Evolutionary conservation across 2,797 vertebrate genomes (phyloP), one percentile per base, ranked within the genome.

Genomic region (Epinephelus malabaricus): DNA sequence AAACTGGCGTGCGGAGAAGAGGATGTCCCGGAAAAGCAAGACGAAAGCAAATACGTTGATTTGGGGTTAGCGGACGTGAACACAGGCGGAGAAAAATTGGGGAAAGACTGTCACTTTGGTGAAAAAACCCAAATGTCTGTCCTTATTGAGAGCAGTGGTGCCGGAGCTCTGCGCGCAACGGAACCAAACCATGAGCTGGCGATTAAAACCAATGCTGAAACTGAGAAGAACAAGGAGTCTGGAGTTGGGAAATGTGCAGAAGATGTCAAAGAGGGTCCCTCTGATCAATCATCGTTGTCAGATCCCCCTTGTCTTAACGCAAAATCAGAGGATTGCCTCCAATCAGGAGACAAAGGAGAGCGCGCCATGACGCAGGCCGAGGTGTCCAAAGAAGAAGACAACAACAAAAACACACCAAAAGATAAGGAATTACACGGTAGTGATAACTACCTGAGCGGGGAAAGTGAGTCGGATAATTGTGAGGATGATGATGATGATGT

Each of bases 31-130:
- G 78, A 62, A 59, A 76, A 51, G 30, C 86, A 71, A 43, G 81
- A 78, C 34, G 90, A 95, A 69, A 81, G 79, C 3, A 89, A 89
- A 15, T 94, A 94, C 68, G 94, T 91, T 18, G 94, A 95, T 85
- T 78, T 95, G 78, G 89, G 94, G 6, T 82, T 86, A 1, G 67
- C 86, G 53, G 77, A 81, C 21, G 79, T 47, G 46, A 85, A 50
- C 49, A 56, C 79, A 50, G 73, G 76, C 9, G 81, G 69, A 23
- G 14, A 74, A 25, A 60, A 55, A 67, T 30, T 73, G 1, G 25
- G 74, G 62, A 88, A 83, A 46, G 88, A 83, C 43, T 81, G 87
- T 23, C 50, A 66, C 60, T 82, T 83, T 58, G 78, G 73, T 17
- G 76, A 86, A 27, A 83, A 21, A 61, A 79, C 85, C 64, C 88